Evolutionary conservation across 1,140 invertebrate species (phyloP).

Genomic region (Ylistrum balloti): DNA sequence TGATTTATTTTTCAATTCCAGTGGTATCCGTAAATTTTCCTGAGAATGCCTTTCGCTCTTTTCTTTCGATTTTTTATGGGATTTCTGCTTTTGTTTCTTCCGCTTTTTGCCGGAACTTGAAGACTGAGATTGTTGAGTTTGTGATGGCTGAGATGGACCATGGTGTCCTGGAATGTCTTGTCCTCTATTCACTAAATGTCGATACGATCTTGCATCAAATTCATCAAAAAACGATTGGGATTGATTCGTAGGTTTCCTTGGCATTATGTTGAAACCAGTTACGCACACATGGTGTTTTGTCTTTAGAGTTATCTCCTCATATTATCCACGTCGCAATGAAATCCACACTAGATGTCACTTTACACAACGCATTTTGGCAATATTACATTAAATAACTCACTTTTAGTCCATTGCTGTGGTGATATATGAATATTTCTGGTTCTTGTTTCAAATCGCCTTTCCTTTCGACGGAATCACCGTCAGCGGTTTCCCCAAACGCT

Average conservation of each 20-base stretch:
- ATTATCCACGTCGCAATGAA: constrained; percentile 23
- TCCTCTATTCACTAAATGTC: constrained; percentile 70
- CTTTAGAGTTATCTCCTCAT: constrained; percentile 62
- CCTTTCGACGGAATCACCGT: not conserved
- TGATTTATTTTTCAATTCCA: constrained; percentile 62
- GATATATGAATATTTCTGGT: not conserved
- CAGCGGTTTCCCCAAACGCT: constrained; percentile 6
- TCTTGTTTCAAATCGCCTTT: not conserved
- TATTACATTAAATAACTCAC: constrained; percentile 20
- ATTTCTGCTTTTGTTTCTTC: constrained; percentile 69
- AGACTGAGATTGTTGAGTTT: constrained; percentile 42
- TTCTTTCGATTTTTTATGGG: constrained; percentile 65
- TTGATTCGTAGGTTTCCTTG: constrained; percentile 64
- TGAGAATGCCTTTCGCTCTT: constrained; percentile 61
- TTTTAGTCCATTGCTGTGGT: not conserved
- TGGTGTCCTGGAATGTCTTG: constrained; percentile 44
- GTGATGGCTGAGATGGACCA: constrained; percentile 28
- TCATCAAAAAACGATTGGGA: constrained; percentile 68
- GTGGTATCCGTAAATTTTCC: not conserved
- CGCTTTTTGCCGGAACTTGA: constrained; percentile 68
- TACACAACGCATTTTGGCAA: constrained; percentile 33
- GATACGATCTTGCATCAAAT: constrained; percentile 77
- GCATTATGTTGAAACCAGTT: constrained; percentile 61
- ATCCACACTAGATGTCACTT: constrained; percentile 9
- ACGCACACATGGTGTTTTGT: constrained; percentile 31